Conservation (phyloP, 2,888 invertebrate species). For the Tolmerus cingulatus region DNA sequence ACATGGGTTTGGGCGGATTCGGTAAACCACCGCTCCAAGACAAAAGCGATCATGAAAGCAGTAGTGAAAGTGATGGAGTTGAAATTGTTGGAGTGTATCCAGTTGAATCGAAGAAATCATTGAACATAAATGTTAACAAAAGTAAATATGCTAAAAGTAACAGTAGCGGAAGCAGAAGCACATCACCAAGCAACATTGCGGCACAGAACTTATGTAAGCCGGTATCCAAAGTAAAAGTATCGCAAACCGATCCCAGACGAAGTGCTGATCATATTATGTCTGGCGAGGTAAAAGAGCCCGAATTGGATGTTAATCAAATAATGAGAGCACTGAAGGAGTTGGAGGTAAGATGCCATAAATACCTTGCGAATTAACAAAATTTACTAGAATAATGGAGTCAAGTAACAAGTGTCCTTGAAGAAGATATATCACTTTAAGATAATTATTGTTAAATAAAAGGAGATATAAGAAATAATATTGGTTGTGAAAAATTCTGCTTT, state of each 20-base stretch:
- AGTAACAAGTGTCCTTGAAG: no score
- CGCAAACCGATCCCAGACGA: background rate
- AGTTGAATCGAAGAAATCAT: slow-evolving; percentile 49
- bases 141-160: slow-evolving; percentile 42
- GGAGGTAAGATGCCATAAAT: slow-evolving; percentile 55
- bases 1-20: background rate
- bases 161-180: slow-evolving; percentile 40
- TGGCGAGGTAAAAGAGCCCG: slow-evolving; percentile 45
- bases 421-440: no score
- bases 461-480: no score
- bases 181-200: slow-evolving; percentile 1
- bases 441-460: no score
- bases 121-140: slow-evolving; percentile 15
- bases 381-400: background rate
- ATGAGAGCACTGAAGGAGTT: slow-evolving; percentile 65
- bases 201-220: slow-evolving; percentile 28
- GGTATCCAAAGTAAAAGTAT: background rate
- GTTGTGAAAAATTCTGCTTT: no score
- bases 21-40: background rate
- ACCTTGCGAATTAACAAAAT: background rate
- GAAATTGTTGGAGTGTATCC: slow-evolving; percentile 61
- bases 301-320: slow-evolving; percentile 63
- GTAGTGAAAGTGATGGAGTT: slow-evolving; percentile 62
- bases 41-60: slow-evolving; percentile 51
- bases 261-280: slow-evolving; percentile 12